phyloP scores from a whole-genome alignment of 1,140 invertebrate species.

The Calephelis nemesis region DNA sequence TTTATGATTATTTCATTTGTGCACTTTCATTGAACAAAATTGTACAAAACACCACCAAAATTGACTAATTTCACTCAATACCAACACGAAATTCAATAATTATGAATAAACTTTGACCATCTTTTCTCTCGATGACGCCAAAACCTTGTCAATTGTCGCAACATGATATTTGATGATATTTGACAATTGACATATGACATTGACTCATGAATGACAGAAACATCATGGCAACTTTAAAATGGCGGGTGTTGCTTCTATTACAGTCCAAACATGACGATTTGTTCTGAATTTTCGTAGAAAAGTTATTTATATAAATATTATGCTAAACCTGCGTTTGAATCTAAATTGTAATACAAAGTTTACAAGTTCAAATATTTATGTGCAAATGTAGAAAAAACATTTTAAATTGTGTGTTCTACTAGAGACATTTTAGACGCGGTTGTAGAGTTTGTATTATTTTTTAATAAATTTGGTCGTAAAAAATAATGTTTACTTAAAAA shows the following conservation, averaged over 20 bases:
- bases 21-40: too few relatives aligned
- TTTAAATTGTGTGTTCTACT: constrained; percentile 2
- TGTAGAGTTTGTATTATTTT: constrained; percentile 10
- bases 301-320: neutral
- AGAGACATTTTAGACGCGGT: neutral
- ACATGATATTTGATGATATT: too few relatives aligned
- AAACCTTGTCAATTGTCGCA: too few relatives aligned
- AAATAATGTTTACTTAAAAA: neutral
- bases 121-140: too few relatives aligned
- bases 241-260: constrained; percentile 13
- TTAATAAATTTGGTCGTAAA: neutral
- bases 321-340: neutral
- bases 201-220: neutral
- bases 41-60: too few relatives aligned
- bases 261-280: neutral
- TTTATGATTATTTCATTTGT: too few relatives aligned
- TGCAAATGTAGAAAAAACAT: constrained; percentile 4
- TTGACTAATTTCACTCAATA: too few relatives aligned
- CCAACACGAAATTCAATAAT: too few relatives aligned
- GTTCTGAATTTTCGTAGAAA: neutral
- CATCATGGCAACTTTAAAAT: constrained; percentile 18
- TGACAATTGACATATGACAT: too few relatives aligned
- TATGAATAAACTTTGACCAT: too few relatives aligned
- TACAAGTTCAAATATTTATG: neutral
- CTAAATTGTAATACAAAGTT: neutral